Evolutionary conservation across 92 coral and sea anemone species (phyloP), one percentile per base, ranked within the genome.

Genomic region (Siderastrea siderea): DNA sequence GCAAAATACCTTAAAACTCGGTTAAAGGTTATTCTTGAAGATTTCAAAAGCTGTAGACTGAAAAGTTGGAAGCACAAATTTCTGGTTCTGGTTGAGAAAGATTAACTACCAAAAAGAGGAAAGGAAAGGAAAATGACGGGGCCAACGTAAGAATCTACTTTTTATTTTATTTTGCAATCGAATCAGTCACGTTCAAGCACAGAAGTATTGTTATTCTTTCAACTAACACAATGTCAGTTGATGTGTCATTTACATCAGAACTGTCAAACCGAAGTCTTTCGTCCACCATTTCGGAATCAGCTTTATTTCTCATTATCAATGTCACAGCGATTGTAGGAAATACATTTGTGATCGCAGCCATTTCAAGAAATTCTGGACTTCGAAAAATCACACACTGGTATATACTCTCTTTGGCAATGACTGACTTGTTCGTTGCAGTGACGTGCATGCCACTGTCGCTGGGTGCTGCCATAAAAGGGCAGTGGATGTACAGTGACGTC

Each of bases 331-430:
- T 92, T 6, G 78, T 75, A 6, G 95, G 95, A 11, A 92, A 92
- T 17, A 7, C 43, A 3, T 79, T 92, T 69, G 93, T 89, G 2
- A 44, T 84, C 14, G 47, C 81, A 3, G 93, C 95, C 11, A 89
- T 92, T 58, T 92, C 71, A 72, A 86, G 91, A 59, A 92, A 86
- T 85, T 79, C 81, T 53, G 57, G 54, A 0, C 88, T 92, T 45
- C 87, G 95, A 17, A 60, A 86, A 19, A 81, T 84, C 52, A 89
- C 95, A 1, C 86, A 92, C 63, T 86, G 87, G 68, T 89, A 89
- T 72, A 89, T 92, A 3, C 43, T 89, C 3, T 61, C 87, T 5
- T 85, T 92, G 73, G 84, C 95, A 26, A 75, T 83, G 10, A 45
- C 88, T 4, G 95, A 92, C 65, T 72, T 80, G 63, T 7, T 78